Evolutionary conservation across 1,140 invertebrate species (phyloP), one percentile per base, ranked within the genome.

Genomic region (Drosophila asahinai): DNA sequence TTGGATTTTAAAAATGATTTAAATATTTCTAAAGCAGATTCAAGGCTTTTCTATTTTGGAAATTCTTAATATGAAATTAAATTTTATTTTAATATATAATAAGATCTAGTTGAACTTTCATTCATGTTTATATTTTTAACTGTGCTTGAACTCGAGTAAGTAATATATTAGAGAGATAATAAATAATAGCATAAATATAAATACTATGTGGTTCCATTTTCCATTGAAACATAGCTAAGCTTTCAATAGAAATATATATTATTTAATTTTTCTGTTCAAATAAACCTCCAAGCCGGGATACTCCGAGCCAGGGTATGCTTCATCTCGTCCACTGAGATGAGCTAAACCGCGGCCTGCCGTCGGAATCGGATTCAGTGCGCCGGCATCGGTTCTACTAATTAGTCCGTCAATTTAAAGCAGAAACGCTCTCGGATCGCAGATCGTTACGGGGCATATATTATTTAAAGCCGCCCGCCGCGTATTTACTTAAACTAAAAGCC

Each of bases 331-430:
- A 60, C 7, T 19, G 17, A n/a, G 22, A 74, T 73, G 30, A 73
- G 47, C 55, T 51, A 5, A 49, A 27, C 45, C 33, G 43, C 52
- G 19, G 52, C 67, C 65, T 22, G 52, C 42, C 30, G 59, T 68
- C 71, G 15, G 42, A 79, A 51, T 66, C 74, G 45, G 42, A 54
- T 68, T 81, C 78, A 90, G 84, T 89, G 61, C 62, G 74, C 70
- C 78, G 81, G 75, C 78, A 86, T 72, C 84, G 75, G 57, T 64
- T 79, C 81, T 72, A 81, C 81, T 90, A 90, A 90, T 90, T 81
- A 81, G 78, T 91, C 66, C 75, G 59, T 59, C 81, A 86, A 81
- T 86, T 89, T 80, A 89, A 54, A 77, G 27, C 57, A 55, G 70
- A 70, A 68, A 47, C 81, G 62, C 55, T 54, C 62, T 63, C 77